Percentiles rank a stretch among this genome's conserved stretches.
These are phyloP conservation scores for Philotrypesis tridentata DNA, from an alignment of 1,140 invertebrate genomes.

Conservation along the genomic window DNA sequence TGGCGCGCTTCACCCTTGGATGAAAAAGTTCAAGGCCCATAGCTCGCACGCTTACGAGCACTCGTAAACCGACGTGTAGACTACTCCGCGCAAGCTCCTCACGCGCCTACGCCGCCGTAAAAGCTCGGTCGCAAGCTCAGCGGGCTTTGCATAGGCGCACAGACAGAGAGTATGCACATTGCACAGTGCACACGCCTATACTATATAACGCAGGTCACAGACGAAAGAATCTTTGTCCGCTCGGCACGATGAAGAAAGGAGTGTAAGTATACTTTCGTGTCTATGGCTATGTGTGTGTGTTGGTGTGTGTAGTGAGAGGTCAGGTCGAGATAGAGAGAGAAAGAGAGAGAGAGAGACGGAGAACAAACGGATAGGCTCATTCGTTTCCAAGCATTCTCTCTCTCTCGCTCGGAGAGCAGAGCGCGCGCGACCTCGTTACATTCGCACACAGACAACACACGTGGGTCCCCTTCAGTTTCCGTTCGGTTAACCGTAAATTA, in stretches of 20 bases:
- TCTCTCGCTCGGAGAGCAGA: neutral
- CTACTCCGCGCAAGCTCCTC: neutral
- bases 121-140: neutral
- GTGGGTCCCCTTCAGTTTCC: slow-evolving; percentile 55
- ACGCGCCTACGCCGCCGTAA: neutral
- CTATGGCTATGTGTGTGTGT: neutral
- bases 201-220: too few relatives aligned
- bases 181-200: too few relatives aligned
- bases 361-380: slow-evolving; percentile 2
- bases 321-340: neutral
- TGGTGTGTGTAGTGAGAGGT: neutral
- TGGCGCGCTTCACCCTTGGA: slow-evolving; percentile 27
- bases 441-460: neutral
- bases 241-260: neutral
- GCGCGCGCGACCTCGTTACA: slow-evolving; percentile 45
- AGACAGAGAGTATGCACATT: too few relatives aligned
- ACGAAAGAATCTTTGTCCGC: neutral
- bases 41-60: neutral
- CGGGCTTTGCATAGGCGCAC: too few relatives aligned
- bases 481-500: slow-evolving; percentile 63
- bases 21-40: slow-evolving; percentile 50
- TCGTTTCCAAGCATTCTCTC: slow-evolving; percentile 15
- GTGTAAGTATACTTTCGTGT: too few relatives aligned
- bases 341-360: neutral
- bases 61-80: neutral